Evolutionary conservation across 2,888 invertebrate genomes (phyloP).

Genomic region (Gerris lacustris): DNA sequence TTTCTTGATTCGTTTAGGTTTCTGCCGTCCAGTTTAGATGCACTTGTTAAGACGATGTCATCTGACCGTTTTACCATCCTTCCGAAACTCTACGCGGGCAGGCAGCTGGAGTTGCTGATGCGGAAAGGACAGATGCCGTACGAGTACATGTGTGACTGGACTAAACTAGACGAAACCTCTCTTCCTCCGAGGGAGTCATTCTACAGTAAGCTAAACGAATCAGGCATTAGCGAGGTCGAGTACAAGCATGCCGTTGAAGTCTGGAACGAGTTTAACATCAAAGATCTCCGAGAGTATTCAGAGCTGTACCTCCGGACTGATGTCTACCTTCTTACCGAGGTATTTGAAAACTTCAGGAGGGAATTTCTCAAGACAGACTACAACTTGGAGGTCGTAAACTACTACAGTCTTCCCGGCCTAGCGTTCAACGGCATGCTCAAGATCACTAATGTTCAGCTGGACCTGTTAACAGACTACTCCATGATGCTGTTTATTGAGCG

Average conservation of each 20-base stretch:
- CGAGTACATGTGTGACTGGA: slow-evolving; percentile 26
- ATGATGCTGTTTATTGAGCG: not conserved
- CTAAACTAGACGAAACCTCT: slow-evolving; percentile 19
- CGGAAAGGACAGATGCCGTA: slow-evolving; percentile 26
- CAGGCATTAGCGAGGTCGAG: too few species aligned
- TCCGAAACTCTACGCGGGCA: slow-evolving; percentile 13
- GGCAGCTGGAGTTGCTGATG: slow-evolving; percentile 12
- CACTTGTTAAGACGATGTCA: not conserved
- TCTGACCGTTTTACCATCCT: slow-evolving; percentile 16
- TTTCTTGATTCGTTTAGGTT: not conserved
- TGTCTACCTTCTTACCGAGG: too few species aligned
- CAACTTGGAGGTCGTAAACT: not conserved
- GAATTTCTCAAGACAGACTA: not conserved
- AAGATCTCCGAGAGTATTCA: slow-evolving; percentile 33
- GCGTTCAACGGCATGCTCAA: not conserved
- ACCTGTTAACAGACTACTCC: not conserved
- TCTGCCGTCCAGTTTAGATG: slow-evolving; percentile 1
- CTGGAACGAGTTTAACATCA: slow-evolving; percentile 32
- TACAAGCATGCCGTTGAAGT: slow-evolving; percentile 33
- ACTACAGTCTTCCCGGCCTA: not conserved
- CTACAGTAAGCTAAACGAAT: slow-evolving; percentile 28
- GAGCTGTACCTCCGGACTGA: slow-evolving; percentile 35
- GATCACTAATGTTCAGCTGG: not conserved
- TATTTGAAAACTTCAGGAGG: slow-evolving; percentile 35
- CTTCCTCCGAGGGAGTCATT: slow-evolving; percentile 30